phyloP scores from a whole-genome alignment of 2,797 vertebrate genomes.

The Sciaenops ocellatus region DNA sequence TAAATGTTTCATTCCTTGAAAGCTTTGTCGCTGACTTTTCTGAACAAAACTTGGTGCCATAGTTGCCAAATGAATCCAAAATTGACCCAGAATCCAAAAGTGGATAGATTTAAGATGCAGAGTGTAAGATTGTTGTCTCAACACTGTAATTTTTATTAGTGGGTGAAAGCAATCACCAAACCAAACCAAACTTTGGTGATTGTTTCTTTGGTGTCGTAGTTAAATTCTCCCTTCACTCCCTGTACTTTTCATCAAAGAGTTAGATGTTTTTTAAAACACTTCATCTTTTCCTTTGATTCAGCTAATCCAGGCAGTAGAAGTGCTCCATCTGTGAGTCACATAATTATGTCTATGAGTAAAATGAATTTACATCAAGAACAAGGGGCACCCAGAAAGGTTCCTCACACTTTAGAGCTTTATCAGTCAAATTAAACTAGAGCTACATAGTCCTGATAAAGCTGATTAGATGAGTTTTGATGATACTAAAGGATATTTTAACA shows the following conservation, averaged over 20 bases:
- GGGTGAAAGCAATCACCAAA: too few species aligned
- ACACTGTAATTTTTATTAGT: not conserved
- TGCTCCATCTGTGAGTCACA: conserved; percentile 9
- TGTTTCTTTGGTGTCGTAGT: not conserved
- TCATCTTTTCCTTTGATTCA: not conserved
- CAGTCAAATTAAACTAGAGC: not conserved
- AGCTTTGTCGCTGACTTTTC: not conserved
- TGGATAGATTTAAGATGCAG: not conserved
- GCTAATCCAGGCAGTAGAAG: not conserved
- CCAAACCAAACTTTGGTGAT: too few species aligned
- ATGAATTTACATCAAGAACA: not conserved
- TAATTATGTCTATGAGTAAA: not conserved
- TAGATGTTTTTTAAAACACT: not conserved
- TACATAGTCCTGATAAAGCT: not conserved
- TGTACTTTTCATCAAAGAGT: not conserved
- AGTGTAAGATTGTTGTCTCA: not conserved
- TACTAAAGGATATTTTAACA: too few species aligned
- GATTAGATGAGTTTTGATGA: not conserved
- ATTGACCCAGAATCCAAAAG: too few species aligned
- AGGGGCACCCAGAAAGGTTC: not conserved
- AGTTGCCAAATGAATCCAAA: not conserved
- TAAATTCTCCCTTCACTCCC: not conserved
- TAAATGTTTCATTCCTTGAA: not conserved
- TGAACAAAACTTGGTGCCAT: not conserved
- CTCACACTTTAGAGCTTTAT: not conserved